Base-by-base conservation (phyloP, 92 coral and sea anemone species). In the Actinernus sp. region DNA sequence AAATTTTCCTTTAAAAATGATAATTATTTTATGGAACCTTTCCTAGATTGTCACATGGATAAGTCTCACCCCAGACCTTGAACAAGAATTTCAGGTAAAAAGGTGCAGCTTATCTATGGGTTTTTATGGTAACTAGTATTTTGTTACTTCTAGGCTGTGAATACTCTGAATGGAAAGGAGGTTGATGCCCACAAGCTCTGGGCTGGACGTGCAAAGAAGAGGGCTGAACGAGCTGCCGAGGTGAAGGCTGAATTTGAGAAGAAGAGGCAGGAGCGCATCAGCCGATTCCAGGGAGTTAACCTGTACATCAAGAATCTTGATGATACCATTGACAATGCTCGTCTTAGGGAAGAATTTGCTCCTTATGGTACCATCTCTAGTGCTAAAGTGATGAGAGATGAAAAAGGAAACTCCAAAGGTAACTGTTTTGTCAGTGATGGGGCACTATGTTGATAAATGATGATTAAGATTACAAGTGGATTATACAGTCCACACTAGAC, bases 351-450 rank as follows among this genome's bases (percentile, higher is more conserved):
- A 53, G 97, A 93, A 82, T 93, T 93, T 64, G 83, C 90, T 49
- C 67, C 61, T 1, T 93, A 90, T 86, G 98, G 98, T 29, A 93
- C 98, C 2, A 93, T 93, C 81, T 81, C 98, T 47, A 93, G 98
- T 56, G 98, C 98, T 14, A 93, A 93, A 56, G 98, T 93, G 18
- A 93, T 93, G 98, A 71, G 73, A 24, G 98, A 93, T 26, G 98
- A 93, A 19, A 86, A 86, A 54, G 84, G 73, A 44, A 93, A 93
- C 61, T 93, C 98, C 3, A 93, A 90, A 90, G 98, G 98, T 90
- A n/a, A n/a, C n/a, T n/a, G n/a, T n/a, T n/a, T n/a, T n/a, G n/a
- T n/a, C n/a, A n/a, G n/a, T n/a, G n/a, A n/a, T n/a, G n/a, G n/a
- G n/a, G n/a, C n/a, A n/a, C n/a, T n/a, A n/a, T n/a, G n/a, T n/a